Evolutionary conservation across 2,888 invertebrate species (phyloP).

Genomic region (Metopia argyrocephala): DNA sequence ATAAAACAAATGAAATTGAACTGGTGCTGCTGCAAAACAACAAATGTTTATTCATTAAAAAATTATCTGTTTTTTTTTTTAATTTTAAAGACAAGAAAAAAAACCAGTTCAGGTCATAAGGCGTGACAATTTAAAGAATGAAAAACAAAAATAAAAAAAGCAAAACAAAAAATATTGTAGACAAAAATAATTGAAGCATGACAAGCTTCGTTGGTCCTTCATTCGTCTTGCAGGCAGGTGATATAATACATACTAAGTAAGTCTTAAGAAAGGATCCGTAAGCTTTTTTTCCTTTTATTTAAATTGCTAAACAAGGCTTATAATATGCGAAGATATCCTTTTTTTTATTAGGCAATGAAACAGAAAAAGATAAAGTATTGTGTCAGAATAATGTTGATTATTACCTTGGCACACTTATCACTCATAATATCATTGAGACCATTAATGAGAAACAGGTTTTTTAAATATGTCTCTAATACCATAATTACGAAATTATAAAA

Average conservation of each 20-base stretch:
- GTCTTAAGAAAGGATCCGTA: slow-evolving; percentile 26
- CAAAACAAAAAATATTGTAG: slow-evolving; percentile 17
- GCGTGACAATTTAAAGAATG: slow-evolving; percentile 51
- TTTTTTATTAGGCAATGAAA: neutral
- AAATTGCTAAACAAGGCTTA: slow-evolving; percentile 62
- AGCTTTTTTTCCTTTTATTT: too few relatives aligned
- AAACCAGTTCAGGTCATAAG: slow-evolving; percentile 53
- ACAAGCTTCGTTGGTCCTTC: neutral
- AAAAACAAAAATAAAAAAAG: neutral
- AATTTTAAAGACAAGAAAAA: slow-evolving; percentile 11
- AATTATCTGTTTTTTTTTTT: slow-evolving; percentile 32
- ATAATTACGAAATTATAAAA: slow-evolving; percentile 5
- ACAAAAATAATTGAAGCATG: slow-evolving; percentile 56
- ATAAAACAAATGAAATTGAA: slow-evolving; percentile 19
- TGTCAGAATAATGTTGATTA: slow-evolving; percentile 49
- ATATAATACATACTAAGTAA: slow-evolving; percentile 10
- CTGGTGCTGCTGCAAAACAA: neutral
- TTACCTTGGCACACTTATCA: slow-evolving; percentile 59
- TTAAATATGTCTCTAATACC: neutral
- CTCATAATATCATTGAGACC: slow-evolving; percentile 9
- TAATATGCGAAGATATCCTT: slow-evolving; percentile 59
- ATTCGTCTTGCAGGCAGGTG: slow-evolving; percentile 40
- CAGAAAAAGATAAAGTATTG: neutral
- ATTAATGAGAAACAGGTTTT: slow-evolving; percentile 59
- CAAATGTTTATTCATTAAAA: slow-evolving; percentile 13